Conservation (phyloP, 2,113 vertebrate genomes). For the Cyrtonyx montezumae region DNA sequence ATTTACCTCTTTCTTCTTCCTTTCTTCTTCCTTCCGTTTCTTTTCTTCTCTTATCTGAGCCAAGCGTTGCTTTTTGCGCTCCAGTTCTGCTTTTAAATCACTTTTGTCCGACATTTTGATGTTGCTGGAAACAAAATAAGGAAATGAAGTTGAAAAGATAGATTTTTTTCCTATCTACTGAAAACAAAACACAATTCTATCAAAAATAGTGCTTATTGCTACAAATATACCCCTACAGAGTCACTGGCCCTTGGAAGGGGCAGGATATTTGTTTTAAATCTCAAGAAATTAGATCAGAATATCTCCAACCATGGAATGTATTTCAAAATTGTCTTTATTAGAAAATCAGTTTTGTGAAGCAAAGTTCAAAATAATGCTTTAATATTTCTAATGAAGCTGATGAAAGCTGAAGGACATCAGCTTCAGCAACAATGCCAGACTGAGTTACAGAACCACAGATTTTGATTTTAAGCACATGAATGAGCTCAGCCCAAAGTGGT, state of each 20-base stretch:
- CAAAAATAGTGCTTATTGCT: not conserved
- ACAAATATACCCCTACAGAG: not conserved
- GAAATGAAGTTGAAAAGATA: slow-evolving; percentile 5
- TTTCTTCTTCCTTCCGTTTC: slow-evolving; percentile 97
- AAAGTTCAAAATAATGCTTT: not conserved
- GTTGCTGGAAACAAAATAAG: slow-evolving; percentile 50
- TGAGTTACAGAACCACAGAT: not conserved
- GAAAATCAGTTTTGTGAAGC: not conserved
- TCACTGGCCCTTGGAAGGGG: not conserved
- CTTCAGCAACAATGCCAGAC: not conserved
- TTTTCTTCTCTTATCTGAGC: slow-evolving; percentile 99
- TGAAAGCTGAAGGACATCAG: not conserved
- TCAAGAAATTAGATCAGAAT: not conserved
- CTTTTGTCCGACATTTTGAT: slow-evolving; percentile 96
- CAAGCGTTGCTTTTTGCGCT: slow-evolving; percentile 97
- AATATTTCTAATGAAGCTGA: not conserved
- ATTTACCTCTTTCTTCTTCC: slow-evolving; percentile 96
- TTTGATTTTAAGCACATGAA: not conserved
- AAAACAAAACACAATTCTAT: not conserved
- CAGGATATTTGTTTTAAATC: not conserved
- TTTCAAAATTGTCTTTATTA: not conserved
- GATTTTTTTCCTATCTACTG: not conserved
- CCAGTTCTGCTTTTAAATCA: slow-evolving; percentile 97
- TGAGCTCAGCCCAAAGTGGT: not conserved
- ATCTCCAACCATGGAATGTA: not conserved